Evolutionary conservation across 1,140 invertebrate genomes (phyloP), one percentile per base, ranked within the genome.

Genomic region (Bombus picipes): DNA sequence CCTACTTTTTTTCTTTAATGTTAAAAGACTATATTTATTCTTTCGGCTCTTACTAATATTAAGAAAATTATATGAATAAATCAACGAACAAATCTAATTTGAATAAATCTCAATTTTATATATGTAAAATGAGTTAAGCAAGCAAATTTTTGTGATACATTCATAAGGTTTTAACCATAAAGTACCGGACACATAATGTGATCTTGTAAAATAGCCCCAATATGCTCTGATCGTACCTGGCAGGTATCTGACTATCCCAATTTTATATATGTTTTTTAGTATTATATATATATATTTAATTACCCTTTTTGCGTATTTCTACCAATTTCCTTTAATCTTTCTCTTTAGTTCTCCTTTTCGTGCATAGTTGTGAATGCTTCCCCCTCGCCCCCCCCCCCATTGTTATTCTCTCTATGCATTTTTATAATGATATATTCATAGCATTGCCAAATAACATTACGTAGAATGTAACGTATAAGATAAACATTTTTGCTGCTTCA

Each of bases 401-500:
- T 47, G 15, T 47, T 53, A 28, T 12, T n/a, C 28, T 62, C 12
- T n/a, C 2, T 34, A 34, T 66, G 4, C 22, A 68, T 68, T 9
- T 37, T 68, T 25, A 37, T 4, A 68, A 3, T 6, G 18, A 34
- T 34, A 65, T 4, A n/a, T 32, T 65, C 4, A 13, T 13, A 62
- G 28, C 59, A 62, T 15, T 32, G 18, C 0, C 5, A 66, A 34
- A 66, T 22, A 5, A 62, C 18, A 32, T 68, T 22, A 37, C 13
- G 15, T 10, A 1, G 18, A 25, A 25, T 25, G 18, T 37, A 68
- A 34, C 34, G 10, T 6, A 10, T 10, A 22, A 18, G 15, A 73
- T 32, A 13, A 43, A 73, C 41, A 22, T 32, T 34, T 74, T 34
- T 32, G 9, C 6, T 13, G 4, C 0, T 74, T 57, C 32, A 96